Conservation (phyloP, 1,140 invertebrate genomes). For the Aphaenogaster rudis region DNA sequence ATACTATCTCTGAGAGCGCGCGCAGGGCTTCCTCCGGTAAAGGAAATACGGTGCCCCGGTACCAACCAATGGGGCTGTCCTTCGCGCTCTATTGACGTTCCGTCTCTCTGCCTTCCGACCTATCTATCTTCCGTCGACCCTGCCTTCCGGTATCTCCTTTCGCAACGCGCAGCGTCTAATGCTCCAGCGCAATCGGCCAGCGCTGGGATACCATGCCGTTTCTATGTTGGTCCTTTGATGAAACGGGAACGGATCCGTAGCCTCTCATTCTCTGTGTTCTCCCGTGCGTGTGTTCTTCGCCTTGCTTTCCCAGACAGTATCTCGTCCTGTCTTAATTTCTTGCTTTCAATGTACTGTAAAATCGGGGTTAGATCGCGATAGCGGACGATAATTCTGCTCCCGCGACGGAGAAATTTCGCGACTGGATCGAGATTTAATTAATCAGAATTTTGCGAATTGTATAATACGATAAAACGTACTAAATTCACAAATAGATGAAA, state of each 20-base stretch:
- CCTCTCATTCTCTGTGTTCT: conserved; percentile 51
- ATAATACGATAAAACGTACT: background rate
- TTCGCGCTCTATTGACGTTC: conserved; percentile 64
- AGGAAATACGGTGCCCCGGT: conserved; percentile 68
- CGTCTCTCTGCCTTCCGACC: conserved; percentile 61
- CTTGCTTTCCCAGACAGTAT: conserved; percentile 44
- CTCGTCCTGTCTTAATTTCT: conserved; percentile 38
- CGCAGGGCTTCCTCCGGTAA: conserved; percentile 62
- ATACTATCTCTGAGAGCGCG: conserved; percentile 31
- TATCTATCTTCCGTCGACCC: conserved; percentile 60
- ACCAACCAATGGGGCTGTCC: conserved; percentile 57
- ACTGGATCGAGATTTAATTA: background rate
- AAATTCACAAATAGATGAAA: background rate
- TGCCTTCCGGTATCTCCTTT: conserved; percentile 60
- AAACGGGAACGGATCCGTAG: conserved; percentile 53
- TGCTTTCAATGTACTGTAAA: conserved; percentile 48
- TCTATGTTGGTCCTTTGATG: conserved; percentile 49
- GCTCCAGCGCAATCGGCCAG: conserved; percentile 21
- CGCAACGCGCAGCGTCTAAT: conserved; percentile 49
- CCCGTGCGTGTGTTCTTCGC: conserved; percentile 32
- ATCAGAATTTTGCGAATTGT: background rate
- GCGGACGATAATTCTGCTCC: background rate
- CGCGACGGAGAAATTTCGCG: background rate
- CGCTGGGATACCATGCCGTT: conserved; percentile 40
- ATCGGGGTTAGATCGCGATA: conserved; percentile 40